Base-by-base conservation (phyloP, 2,113 vertebrate genomes). In the Oncorhynchus tshawytscha region DNA sequence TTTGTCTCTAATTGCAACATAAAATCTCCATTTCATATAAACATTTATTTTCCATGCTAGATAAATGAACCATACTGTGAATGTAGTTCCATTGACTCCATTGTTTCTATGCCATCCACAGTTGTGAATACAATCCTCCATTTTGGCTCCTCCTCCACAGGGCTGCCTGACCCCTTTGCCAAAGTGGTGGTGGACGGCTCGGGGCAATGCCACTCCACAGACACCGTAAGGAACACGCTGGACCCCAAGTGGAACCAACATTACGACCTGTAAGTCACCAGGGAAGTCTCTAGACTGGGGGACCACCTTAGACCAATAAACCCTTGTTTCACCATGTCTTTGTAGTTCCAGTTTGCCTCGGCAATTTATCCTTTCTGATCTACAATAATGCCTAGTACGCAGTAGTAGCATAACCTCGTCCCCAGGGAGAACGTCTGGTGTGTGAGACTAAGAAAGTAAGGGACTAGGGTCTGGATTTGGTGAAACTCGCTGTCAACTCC, bases 221-320 rank as follows among this genome's bases (percentile, higher is more conserved):
- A 99, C 94, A 99, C 98, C 88, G 98, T 99, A 94, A 98, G 96
- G 95, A 99, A 99, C 92, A 99, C 97, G 13, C 96, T 99, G 24
- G 98, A 99, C 93, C 98, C 98, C 87, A 99, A 99, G 91, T 99
- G 97, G 98, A 99, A 99, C 91, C 98, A 99, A 85, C 98, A 99
- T 93, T 99, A 99, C 85, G 98, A 99, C 91, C 91, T 99, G 98
- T 99, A 94, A 95, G 98, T 91, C 39, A 72, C 25, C 72, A 24
- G 67, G 3, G 39, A 3, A 2, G n/a, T 1, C 8, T 4, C 34
- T 11, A 34, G 6, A 34, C 12, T 8, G 29, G 29, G 29, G 66
- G 27, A 18, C n/a, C 59, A 7, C 59, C 59, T 62, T 16, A 54
- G 51, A 54, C 3, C 51, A 54, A 16, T 54, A 54, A 54, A 54